phyloP scores from a whole-genome alignment of 2,113 vertebrate genomes.

The Nipponia nippon region DNA sequence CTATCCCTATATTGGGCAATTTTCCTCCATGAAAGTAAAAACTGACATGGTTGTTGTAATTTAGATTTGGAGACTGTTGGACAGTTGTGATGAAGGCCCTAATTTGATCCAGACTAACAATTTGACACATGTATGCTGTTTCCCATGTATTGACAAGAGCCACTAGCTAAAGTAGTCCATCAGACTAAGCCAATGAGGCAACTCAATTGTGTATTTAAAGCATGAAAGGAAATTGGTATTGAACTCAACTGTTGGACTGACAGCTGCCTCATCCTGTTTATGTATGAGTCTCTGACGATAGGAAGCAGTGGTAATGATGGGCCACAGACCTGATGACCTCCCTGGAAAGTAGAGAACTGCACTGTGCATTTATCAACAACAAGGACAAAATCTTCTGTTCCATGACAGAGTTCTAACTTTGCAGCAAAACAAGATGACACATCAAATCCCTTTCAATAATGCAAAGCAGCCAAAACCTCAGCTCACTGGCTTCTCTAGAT shows the following conservation, averaged over 20 bases:
- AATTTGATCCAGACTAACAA: neutral
- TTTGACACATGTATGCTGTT: neutral
- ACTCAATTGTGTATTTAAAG: neutral
- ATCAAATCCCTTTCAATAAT: neutral
- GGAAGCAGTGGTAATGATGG: neutral
- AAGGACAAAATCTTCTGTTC: neutral
- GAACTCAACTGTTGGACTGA: neutral
- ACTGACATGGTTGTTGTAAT: neutral
- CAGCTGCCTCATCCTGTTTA: neutral
- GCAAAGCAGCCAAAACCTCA: neutral
- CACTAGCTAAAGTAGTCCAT: neutral
- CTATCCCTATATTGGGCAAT: neutral
- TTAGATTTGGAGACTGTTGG: neutral
- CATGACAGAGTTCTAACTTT: neutral
- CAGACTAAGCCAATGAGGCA: neutral
- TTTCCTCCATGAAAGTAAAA: neutral
- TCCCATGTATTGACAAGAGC: neutral
- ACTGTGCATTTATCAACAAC: neutral
- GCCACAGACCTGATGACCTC: neutral
- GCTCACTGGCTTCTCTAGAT: neutral
- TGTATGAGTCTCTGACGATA: neutral
- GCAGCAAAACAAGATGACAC: neutral
- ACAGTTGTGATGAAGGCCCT: neutral
- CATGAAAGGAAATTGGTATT: neutral
- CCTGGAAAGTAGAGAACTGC: neutral